Evolutionary conservation across 2,888 invertebrate species (phyloP).

Genomic region (Cryptus armator): DNA sequence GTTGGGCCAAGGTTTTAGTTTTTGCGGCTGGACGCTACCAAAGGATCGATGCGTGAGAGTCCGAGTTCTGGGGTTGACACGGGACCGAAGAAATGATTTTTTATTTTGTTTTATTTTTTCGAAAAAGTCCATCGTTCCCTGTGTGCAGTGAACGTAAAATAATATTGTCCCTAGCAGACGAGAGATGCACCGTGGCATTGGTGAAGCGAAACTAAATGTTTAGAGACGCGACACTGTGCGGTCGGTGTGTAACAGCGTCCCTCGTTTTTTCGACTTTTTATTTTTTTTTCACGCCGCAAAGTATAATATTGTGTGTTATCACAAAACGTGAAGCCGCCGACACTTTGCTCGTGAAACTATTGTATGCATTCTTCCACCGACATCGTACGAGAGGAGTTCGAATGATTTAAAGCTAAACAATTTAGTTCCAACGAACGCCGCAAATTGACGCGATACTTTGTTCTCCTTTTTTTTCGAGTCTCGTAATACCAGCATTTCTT

Average conservation of each 20-base stretch:
- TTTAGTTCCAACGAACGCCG: background rate
- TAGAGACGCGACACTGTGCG: constrained; percentile 44
- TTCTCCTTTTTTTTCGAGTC: background rate
- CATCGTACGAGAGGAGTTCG: background rate
- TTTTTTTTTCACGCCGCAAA: constrained; percentile 54
- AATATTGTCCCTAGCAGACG: constrained; percentile 73
- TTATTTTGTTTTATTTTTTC: no score
- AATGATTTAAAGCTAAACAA: background rate
- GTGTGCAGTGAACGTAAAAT: constrained; percentile 70
- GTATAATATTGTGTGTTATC: constrained; percentile 6
- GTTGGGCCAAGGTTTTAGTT: background rate
- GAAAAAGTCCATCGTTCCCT: background rate
- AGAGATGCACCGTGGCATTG: constrained; percentile 67
- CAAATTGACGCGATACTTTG: background rate
- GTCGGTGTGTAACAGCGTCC: constrained; percentile 32
- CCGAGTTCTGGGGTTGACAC: background rate
- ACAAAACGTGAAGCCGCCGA: background rate
- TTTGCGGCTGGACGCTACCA: background rate
- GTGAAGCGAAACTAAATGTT: background rate
- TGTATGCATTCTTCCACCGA: background rate
- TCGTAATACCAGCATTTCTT: background rate
- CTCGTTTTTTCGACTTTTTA: constrained; percentile 56
- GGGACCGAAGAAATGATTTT: background rate
- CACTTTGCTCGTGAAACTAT: background rate
- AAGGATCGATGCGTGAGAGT: background rate